A percentile compares a stretch with the other conserved stretches of the same genome.
Conservation (phyloP, 2,797 vertebrate species). For the Scolopax rusticola region DNA sequence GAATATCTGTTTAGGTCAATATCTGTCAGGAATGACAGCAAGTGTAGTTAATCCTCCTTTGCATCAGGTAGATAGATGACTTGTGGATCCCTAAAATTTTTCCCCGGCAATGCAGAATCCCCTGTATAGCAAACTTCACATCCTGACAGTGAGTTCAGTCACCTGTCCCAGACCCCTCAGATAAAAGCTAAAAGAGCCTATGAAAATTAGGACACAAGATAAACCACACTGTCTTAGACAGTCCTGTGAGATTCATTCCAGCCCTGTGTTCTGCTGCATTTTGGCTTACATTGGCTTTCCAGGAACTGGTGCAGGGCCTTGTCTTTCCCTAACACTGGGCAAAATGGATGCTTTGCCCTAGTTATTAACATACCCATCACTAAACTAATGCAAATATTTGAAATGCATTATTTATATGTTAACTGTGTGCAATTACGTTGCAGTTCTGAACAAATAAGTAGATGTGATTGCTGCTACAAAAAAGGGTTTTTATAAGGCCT, state of each 20-base stretch:
- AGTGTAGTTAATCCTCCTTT: background rate
- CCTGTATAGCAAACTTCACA: background rate
- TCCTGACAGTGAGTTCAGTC: background rate
- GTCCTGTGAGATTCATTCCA: background rate
- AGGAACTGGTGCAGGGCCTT: background rate
- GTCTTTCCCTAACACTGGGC: background rate
- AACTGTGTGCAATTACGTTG: conserved; percentile 36
- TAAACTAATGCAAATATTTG: conserved; percentile 49
- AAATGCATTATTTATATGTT: conserved; percentile 60
- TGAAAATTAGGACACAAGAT: background rate
- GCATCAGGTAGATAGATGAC: background rate
- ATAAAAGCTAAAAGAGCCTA: background rate
- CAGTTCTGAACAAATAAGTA: conserved; percentile 41
- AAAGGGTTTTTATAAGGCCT: background rate
- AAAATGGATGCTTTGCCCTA: conserved; percentile 42
- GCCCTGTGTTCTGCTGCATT: background rate
- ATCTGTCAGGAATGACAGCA: background rate
- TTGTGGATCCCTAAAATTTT: background rate
- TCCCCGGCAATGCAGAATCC: background rate
- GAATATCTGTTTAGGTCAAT: background rate
- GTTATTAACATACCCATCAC: conserved; percentile 29
- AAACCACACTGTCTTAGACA: background rate
- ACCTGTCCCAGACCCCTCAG: background rate
- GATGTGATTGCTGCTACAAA: conserved; percentile 12
- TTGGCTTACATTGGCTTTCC: conserved; percentile 9